Conservation (phyloP, 2,888 invertebrate species). For the Quadroppia sp. region DNA sequence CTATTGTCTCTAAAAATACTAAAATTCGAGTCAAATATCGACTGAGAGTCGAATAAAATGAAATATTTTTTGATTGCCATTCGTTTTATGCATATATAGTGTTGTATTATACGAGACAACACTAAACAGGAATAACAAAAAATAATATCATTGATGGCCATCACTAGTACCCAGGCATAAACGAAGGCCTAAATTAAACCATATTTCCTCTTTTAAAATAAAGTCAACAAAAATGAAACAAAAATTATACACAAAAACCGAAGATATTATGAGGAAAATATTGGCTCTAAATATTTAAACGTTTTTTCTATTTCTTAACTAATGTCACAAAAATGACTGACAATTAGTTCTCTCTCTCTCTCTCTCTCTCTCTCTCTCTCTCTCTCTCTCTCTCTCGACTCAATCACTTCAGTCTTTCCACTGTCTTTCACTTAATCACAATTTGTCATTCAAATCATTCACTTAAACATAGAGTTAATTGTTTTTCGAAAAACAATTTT, state of each 20-base stretch:
- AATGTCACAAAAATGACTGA: too few species aligned
- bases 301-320: too few species aligned
- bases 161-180: not conserved
- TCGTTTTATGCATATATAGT: slow-evolving; percentile 7
- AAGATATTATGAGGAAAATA: too few species aligned
- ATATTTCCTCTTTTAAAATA: not conserved
- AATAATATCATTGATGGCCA: slow-evolving; percentile 15
- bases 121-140: slow-evolving; percentile 13
- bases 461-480: too few species aligned
- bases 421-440: not conserved
- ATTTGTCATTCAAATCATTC: too few species aligned
- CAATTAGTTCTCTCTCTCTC: not conserved
- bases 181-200: slow-evolving; percentile 6
- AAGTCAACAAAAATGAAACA: not conserved
- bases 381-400: slow-evolving; percentile 30
- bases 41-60: not conserved
- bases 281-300: too few species aligned
- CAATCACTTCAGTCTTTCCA: not conserved
- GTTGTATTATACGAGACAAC: not conserved
- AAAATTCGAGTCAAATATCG: not conserved
- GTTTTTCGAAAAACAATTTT: too few species aligned
- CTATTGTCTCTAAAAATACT: too few species aligned
- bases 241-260: too few species aligned
- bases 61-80: not conserved
- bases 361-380: slow-evolving; percentile 33